Evolutionary conservation across 1,140 invertebrate species (phyloP), one percentile per base, ranked within the genome.

Genomic region (Polyergus mexicanus): DNA sequence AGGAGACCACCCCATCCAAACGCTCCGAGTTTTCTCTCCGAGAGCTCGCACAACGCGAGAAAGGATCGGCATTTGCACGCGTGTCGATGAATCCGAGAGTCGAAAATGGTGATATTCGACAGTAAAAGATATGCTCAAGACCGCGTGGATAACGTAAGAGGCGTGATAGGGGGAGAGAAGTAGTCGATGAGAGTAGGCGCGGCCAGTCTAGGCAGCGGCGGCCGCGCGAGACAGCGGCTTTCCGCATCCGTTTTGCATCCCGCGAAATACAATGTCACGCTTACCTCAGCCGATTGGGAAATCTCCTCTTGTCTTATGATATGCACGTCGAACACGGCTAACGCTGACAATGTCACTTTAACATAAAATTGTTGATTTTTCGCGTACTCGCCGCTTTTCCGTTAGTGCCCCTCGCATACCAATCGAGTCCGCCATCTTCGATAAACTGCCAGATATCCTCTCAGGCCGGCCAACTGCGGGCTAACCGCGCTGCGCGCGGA

Each of bases 391-490:
- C 90, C 91, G 91, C 93, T 92, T 93, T 92, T 93, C 92, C 91
- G 91, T 87, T 74, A 69, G 88, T 89, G 88, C 85, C 86, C 88
- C 87, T 92, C 92, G 91, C 92, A 91, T 92, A 89, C 89, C 87
- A 92, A 90, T 84, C 92, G 89, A 87, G 90, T 93, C 90, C 93
- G 92, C 93, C 93, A 93, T 93, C 93, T 93, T 93, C 92, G 91
- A 84, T 85, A 88, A 92, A 93, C 92, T 93, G 93, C 92, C 92
- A 93, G 92, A 92, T 92, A 91, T 77, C 80, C 74, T 38, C 44
- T 69, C 90, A 92, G 90, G 83, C 77, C 47, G 51, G 88, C 87
- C 89, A 91, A 92, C 83, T 51, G 81, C 47, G 51, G 51, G 86
- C 86, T 87, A 89, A 92, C 83, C 44, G 16, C 56, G 54, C 56